Percentiles rank a stretch among this genome's conserved stretches.
Evolutionary conservation across 37 sponge, comb jelly and placozoan genomes (phyloP).

Genomic region (Eunapius fragilis): DNA sequence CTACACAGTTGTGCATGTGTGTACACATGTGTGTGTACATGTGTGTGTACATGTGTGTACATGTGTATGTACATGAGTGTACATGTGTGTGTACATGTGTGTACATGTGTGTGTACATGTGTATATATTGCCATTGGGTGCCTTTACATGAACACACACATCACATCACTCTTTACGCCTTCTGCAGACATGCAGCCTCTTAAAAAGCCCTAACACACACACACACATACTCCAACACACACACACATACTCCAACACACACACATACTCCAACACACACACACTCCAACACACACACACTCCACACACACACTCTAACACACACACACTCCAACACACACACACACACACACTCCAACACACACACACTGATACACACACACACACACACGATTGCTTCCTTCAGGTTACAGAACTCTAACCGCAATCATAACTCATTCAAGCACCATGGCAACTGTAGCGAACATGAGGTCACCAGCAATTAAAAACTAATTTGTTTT

Average conservation of each 20-base stretch:
- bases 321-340: not conserved
- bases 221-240: too few relatives aligned
- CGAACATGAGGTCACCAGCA: not conserved
- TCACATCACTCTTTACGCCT: too few relatives aligned
- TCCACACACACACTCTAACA: too few relatives aligned
- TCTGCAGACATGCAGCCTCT: too few relatives aligned
- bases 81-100: not conserved
- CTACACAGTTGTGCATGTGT: not conserved
- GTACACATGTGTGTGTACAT: slow-evolving; percentile 13
- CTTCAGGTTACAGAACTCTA: not conserved
- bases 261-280: too few relatives aligned
- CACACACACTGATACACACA: too few relatives aligned
- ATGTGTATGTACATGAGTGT: too few relatives aligned
- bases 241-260: too few relatives aligned
- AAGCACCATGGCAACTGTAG: not conserved
- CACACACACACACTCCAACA: not conserved
- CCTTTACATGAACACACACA: not conserved
- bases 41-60: too few relatives aligned
- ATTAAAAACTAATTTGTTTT: not conserved
- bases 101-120: not conserved
- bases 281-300: too few relatives aligned
- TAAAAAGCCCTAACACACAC: too few relatives aligned
- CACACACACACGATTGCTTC: not conserved
- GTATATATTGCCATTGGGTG: too few relatives aligned
- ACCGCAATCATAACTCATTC: not conserved